Conservation (phyloP, 2,797 vertebrate genomes). For the Kryptopterus vitreolus region DNA sequence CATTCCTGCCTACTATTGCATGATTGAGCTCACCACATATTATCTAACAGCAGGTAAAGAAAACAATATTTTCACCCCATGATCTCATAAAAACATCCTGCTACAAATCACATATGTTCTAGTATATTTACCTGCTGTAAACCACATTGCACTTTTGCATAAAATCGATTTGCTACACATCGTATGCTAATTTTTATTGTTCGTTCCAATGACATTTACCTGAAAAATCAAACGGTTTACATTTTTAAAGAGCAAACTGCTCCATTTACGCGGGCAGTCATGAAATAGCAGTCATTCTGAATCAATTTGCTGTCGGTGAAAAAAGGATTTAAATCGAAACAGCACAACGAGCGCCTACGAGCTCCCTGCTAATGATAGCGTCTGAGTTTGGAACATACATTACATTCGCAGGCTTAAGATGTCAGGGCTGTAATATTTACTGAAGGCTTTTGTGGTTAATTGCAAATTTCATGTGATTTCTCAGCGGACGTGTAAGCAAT, state of each 20-base stretch:
- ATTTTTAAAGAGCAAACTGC: background rate
- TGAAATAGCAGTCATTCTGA: constrained; percentile 30
- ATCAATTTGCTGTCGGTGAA: constrained; percentile 34
- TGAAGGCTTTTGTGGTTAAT: constrained; percentile 37
- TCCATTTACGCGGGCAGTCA: constrained; percentile 1
- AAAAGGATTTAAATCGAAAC: constrained; percentile 38
- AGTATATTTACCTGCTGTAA: background rate
- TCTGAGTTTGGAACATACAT: constrained; percentile 7
- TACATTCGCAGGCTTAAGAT: constrained; percentile 21
- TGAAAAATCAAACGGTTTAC: background rate
- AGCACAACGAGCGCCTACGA: background rate
- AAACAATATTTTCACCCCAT: no score
- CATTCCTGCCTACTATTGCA: background rate
- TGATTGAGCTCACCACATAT: background rate
- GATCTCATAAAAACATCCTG: no score
- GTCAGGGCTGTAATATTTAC: constrained; percentile 32
- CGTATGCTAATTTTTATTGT: background rate
- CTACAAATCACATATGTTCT: background rate
- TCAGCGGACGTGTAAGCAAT: constrained; percentile 19
- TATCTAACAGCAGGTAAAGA: no score
- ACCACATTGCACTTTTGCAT: background rate
- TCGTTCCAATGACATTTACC: background rate
- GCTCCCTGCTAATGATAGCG: background rate
- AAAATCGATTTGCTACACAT: background rate
- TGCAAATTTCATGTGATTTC: constrained; percentile 38